Evolutionary conservation across 1,140 invertebrate genomes (phyloP), one percentile per base, ranked within the genome.

Genomic region (Zaprionus vittiger): DNA sequence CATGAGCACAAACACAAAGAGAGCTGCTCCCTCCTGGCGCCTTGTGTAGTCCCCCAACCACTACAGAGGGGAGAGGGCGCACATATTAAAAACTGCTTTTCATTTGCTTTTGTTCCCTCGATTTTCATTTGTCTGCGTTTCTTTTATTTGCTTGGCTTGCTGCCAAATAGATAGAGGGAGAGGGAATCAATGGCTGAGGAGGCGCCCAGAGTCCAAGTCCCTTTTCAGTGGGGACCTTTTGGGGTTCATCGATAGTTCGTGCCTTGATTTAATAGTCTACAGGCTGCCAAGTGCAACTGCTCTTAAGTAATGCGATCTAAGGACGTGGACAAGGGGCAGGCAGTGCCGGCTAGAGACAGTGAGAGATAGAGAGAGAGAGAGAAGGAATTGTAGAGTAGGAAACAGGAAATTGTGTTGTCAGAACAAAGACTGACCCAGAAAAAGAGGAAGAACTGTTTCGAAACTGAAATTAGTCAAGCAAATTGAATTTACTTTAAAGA

Each of bases 241-340:
- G 37, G 69, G 80, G 80, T 89, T 80, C 79, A 84, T 87, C 79
- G 81, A 89, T 89, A 84, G 84, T 89, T 89, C 84, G 84, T 89
- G 84, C 85, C 70, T 85, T 89, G 85, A 89, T 89, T 89, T 89
- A 89, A 90, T 85, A 77, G 85, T 91, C 85, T 90, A 64, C 63
- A 37, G 34, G 73, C 73, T 89, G 85, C 71, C 85, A 89, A 91
- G 60, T 82, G 75, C 78, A 84, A 78, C 76, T 85, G 83, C 67
- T 73, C 41, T 41, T 41, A 71, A 66, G 63, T 63, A 67, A 64
- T 70, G 60, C 55, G 62, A 44, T 34, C 24, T n/a, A 28, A 38
- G 34, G 44, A 31, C 15, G 7, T 5, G 24, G 24, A n/a, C 20
- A n/a, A 20, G 47, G 47, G 14, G 9, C 6, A 22, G 61, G 5